These are phyloP conservation scores for Ptyas mucosa DNA, from an alignment of 2,113 vertebrate genomes.

Conservation along the genomic window DNA sequence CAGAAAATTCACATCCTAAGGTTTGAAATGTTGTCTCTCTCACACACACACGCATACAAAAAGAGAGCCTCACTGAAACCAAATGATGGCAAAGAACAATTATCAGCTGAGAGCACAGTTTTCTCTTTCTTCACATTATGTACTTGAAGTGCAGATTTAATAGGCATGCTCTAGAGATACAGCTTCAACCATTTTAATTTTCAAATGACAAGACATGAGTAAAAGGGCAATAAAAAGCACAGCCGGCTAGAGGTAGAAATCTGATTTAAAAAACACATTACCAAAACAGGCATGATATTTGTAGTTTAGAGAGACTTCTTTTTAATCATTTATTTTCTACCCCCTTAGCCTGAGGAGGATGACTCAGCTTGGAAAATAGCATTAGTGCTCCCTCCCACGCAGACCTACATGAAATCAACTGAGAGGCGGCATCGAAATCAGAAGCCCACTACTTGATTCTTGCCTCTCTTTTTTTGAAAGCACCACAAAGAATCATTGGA, in stretches of 20 bases:
- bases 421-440: not conserved
- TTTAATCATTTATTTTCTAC: conserved; percentile 3
- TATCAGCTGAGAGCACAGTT: not conserved
- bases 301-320: not conserved
- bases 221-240: not conserved
- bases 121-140: not conserved
- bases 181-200: not conserved
- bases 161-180: not conserved
- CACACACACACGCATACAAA: no score
- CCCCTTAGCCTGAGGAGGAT: conserved; percentile 9
- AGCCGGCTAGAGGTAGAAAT: not conserved
- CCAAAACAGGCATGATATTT: not conserved
- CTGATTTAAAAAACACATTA: not conserved
- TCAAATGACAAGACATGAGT: not conserved
- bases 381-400: conserved; percentile 22
- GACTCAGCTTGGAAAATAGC: conserved; percentile 27
- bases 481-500: not conserved
- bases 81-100: not conserved
- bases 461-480: not conserved
- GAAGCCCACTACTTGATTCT: not conserved
- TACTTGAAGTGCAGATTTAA: not conserved
- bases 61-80: not conserved
- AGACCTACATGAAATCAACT: not conserved
- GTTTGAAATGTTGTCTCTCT: not conserved
- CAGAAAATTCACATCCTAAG: not conserved